Evolutionary conservation across 2,113 vertebrate species (phyloP).

Genomic region (Corythoichthys intestinalis): DNA sequence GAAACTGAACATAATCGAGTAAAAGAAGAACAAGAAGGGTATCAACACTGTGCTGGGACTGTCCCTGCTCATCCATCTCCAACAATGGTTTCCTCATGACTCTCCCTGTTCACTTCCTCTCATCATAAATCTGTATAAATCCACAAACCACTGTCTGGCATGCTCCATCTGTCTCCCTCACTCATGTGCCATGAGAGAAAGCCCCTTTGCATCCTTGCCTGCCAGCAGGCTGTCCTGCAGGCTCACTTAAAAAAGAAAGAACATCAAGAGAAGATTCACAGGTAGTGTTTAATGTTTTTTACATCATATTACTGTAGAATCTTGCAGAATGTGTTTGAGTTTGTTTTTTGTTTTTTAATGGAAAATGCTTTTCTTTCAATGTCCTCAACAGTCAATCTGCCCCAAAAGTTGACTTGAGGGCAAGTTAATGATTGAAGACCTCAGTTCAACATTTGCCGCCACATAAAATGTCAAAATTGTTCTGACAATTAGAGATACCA

Average conservation of each 20-base stretch:
- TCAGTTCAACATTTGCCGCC: background rate
- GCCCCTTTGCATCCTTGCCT: conserved; percentile 61
- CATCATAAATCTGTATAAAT: conserved; percentile 77
- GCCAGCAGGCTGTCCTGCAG: conserved; percentile 63
- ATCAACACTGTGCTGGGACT: conserved; percentile 51
- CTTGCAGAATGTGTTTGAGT: background rate
- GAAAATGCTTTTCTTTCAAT: background rate
- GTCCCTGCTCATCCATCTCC: conserved; percentile 29
- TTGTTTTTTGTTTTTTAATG: conserved; percentile 26
- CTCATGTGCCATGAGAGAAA: conserved; percentile 67
- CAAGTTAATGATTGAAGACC: background rate
- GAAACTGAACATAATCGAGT: conserved; percentile 66
- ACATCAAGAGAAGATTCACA: conserved; percentile 13
- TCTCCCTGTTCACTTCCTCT: conserved; percentile 59
- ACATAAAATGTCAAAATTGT: background rate
- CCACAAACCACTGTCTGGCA: conserved; percentile 72
- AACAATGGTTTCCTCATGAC: conserved; percentile 46
- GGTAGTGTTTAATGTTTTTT: conserved; percentile 3
- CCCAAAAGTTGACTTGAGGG: background rate
- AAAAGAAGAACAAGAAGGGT: conserved; percentile 48
- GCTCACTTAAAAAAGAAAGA: conserved; percentile 55
- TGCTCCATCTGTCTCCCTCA: conserved; percentile 74
- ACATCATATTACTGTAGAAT: conserved; percentile 19
- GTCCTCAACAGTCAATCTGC: background rate
- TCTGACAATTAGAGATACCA: background rate